Evolutionary conservation across 1,140 invertebrate genomes (phyloP), one percentile per base, ranked within the genome.

Genomic region (Propsilocerus akamusi): DNA sequence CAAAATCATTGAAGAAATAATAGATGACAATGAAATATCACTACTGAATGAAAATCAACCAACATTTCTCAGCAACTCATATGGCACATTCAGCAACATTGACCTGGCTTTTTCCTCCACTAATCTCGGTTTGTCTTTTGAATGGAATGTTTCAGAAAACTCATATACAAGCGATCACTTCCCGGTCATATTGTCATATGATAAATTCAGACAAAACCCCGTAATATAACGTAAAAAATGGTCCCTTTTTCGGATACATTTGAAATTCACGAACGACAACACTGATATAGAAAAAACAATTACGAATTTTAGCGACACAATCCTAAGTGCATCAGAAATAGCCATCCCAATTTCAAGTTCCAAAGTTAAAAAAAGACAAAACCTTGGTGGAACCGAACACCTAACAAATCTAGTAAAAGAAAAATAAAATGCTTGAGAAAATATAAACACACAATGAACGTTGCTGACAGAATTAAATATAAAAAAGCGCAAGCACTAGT

Each of bases 151-250:
- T 25, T 12, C 22, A 2, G 49, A 53, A 1, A 49, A 53, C 41
- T 17, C 20, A 2, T 49, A 50, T 46, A 47, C 49, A n/a, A 53
- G 52, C 23, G 52, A 51, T 30, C 52, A 53, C 14, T 53, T 28
- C 30, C 49, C 52, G 3, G 48, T 53, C 5, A 23, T 25, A 10
- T 25, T 53, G 7, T 22, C 20, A n/a, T n/a, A n/a, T n/a, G n/a
- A n/a, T n/a, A n/a, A n/a, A n/a, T 4, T n/a, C 37, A 17, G 17
- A 25, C 10, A 25, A 25, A 14, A 12, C 28, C 17, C 47, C 46
- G 22, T 46, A 53, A 34, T 20, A 23, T 30, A 41, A 28, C 3
- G 11, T 51, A 11, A 14, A 23, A 23, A 51, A 24, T 32, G 20
- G 25, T 26, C 25, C 4, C 3, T 25, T 26, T 46, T 24, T 12